A percentile compares a stretch with the other conserved stretches of the same genome.
Evolutionary conservation across 2,888 invertebrate genomes (phyloP).

Genomic region (Minunthozetes semirufus): DNA sequence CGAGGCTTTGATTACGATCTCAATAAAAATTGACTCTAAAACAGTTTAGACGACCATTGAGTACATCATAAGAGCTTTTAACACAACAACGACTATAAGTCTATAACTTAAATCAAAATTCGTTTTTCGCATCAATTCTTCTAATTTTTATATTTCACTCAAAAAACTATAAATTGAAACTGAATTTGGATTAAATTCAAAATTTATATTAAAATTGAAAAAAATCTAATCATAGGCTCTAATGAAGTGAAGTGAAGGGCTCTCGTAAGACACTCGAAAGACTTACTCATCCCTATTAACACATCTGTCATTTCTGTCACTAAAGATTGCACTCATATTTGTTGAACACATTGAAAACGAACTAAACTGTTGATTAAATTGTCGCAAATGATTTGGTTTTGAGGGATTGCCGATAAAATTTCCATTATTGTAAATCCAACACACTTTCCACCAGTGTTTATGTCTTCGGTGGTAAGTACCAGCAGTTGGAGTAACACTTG

Average conservation of each 20-base stretch:
- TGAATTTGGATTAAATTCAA: background rate
- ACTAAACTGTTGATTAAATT: conserved; percentile 21
- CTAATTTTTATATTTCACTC: background rate
- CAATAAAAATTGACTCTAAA: background rate
- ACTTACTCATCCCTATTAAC: conserved; percentile 24
- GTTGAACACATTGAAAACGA: conserved; percentile 6
- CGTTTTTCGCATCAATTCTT: background rate
- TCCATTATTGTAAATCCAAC: conserved; percentile 40
- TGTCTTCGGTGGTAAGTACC: background rate
- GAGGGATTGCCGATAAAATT: background rate
- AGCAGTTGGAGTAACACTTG: background rate
- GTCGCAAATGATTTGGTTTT: conserved; percentile 1
- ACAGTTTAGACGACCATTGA: background rate
- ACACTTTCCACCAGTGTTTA: conserved; percentile 42
- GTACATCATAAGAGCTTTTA: background rate
- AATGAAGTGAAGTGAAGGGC: too few species aligned
- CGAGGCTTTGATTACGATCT: conserved; percentile 5
- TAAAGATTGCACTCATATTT: background rate
- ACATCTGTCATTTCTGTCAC: conserved; percentile 26
- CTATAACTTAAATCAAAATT: too few species aligned
- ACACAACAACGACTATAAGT: too few species aligned
- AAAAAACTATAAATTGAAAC: background rate
- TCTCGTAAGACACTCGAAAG: background rate
- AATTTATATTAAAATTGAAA: background rate
- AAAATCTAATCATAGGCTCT: too few species aligned